phyloP scores from a whole-genome alignment of 2,113 vertebrate species.

The Neogale vison region DNA sequence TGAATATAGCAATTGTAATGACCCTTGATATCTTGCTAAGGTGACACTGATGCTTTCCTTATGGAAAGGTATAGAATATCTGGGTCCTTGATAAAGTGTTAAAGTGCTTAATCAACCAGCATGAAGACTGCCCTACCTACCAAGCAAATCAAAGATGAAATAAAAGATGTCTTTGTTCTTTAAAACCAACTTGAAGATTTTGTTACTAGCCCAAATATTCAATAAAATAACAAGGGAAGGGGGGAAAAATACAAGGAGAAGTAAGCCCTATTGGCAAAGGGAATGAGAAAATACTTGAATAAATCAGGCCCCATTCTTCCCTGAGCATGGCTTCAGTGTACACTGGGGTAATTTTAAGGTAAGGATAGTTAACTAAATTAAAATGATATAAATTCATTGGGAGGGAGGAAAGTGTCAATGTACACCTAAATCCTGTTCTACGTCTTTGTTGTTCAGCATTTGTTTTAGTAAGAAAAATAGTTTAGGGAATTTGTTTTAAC shows the following conservation, averaged over 20 bases:
- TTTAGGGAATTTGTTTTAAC: neutral
- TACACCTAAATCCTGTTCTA: neutral
- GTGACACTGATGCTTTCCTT: neutral
- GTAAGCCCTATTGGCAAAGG: neutral
- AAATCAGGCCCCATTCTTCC: neutral
- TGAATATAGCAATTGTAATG: neutral
- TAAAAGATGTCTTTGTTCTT: neutral
- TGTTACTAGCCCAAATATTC: neutral
- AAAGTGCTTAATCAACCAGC: neutral
- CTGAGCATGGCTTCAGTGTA: neutral
- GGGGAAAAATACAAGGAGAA: neutral
- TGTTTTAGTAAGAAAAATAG: neutral
- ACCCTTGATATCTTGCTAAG: neutral
- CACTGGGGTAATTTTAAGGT: neutral
- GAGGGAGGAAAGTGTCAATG: neutral
- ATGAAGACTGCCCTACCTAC: neutral
- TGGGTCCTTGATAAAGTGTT: neutral
- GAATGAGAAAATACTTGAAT: neutral
- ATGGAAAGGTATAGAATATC: neutral
- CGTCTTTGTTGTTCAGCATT: neutral
- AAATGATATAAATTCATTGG: neutral
- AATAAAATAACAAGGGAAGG: neutral
- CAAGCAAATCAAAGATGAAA: neutral
- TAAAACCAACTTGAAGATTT: neutral
- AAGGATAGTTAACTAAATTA: neutral